Evolutionary conservation across 2,888 invertebrate genomes (phyloP).

Genomic region (Acanthoscelides obtectus): DNA sequence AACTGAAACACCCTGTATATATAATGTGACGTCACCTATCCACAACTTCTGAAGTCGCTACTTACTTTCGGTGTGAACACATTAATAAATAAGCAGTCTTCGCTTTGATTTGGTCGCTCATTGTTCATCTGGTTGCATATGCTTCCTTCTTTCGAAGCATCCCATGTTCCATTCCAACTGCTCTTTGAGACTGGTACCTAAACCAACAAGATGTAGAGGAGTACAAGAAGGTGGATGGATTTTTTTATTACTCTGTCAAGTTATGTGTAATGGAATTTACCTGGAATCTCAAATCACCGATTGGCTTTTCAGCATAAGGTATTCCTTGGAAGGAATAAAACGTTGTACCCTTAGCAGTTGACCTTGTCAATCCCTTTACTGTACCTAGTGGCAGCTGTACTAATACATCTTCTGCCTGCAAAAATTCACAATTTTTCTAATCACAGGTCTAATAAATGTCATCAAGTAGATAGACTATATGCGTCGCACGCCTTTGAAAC

Average conservation of each 20-base stretch:
- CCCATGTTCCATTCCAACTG: conserved; percentile 28
- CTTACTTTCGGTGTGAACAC: conserved; percentile 30
- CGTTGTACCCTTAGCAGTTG: neutral
- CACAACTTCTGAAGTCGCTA: neutral
- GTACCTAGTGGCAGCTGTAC: neutral
- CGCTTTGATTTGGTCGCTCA: conserved; percentile 22
- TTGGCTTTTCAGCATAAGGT: conserved; percentile 24
- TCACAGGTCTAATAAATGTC: no score
- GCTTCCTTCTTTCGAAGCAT: conserved; percentile 26
- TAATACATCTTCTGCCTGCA: neutral
- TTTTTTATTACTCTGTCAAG: no score
- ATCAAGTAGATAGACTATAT: no score
- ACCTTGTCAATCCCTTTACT: neutral
- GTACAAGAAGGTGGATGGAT: no score
- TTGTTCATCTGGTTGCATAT: conserved; percentile 25
- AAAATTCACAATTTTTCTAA: neutral
- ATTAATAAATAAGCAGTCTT: conserved; percentile 32
- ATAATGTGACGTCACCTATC: neutral
- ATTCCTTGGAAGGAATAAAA: conserved; percentile 23
- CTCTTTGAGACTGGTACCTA: conserved; percentile 26
- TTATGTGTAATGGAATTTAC: no score
- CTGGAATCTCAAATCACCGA: conserved; percentile 15
- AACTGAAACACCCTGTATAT: no score
- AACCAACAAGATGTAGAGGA: conserved; percentile 7
- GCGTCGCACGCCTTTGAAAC: no score